Percentiles rank a stretch among this genome's conserved stretches.
phyloP scores from a whole-genome alignment of 2,797 vertebrate genomes.

The Macropus fuliginosus region DNA sequence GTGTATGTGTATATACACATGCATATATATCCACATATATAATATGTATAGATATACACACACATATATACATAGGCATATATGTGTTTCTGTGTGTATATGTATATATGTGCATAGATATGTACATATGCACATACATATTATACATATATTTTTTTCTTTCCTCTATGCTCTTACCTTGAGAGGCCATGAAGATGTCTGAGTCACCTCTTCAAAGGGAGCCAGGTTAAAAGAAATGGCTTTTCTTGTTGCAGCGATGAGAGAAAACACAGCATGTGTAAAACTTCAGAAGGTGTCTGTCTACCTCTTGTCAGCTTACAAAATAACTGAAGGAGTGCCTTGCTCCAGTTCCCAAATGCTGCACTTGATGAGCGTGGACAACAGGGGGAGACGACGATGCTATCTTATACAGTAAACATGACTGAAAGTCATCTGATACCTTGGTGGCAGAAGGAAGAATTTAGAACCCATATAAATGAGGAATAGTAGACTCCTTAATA shows the following conservation, averaged over 20 bases:
- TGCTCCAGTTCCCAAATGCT: constrained; percentile 71
- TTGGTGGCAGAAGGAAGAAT: constrained; percentile 6
- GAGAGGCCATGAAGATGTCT: constrained; percentile 86
- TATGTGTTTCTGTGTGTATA: background rate
- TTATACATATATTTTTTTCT: background rate
- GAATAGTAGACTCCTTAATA: constrained; percentile 46
- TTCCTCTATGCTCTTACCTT: constrained; percentile 84
- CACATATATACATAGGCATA: background rate
- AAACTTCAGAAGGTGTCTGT: constrained; percentile 82
- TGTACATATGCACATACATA: background rate
- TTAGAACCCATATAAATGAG: constrained; percentile 49
- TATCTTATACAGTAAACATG: constrained; percentile 54
- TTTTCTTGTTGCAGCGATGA: constrained; percentile 80
- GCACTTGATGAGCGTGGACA: constrained; percentile 78
- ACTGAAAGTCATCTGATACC: constrained; percentile 25
- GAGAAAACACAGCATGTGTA: constrained; percentile 80
- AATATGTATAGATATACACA: too few species aligned
- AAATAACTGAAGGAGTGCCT: constrained; percentile 70
- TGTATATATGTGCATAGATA: too few species aligned
- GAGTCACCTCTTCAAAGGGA: constrained; percentile 85
- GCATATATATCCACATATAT: too few species aligned
- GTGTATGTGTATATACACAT: too few species aligned
- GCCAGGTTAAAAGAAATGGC: constrained; percentile 83
- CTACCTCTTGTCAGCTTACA: constrained; percentile 75
- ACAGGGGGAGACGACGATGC: constrained; percentile 78